Base-by-base conservation (phyloP, 2,797 vertebrate species). In the Anas georgica region DNA sequence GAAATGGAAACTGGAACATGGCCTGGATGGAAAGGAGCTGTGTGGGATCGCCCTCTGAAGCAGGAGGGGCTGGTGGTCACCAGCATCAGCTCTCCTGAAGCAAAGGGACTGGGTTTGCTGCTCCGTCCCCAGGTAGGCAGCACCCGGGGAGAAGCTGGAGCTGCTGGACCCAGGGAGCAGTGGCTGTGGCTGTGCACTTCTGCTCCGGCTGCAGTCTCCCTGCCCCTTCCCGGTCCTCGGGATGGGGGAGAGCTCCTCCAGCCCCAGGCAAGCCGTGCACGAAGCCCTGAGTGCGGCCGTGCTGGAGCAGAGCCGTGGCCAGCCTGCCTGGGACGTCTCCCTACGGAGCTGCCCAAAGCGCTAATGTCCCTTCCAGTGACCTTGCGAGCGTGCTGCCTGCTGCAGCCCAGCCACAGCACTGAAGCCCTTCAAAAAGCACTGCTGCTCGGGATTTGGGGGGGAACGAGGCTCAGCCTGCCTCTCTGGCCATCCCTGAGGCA, bases 331-430 rank as follows among this genome's bases (percentile, higher is more conserved):
- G 72, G 83, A 31, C 9, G 13, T 35, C 17, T 63, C 26, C 5
- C 77, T 1, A 7, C 45, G 1, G 52, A 45, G 94, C 93, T 92
- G 93, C 77, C 86, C 92, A 50, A 33, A 78, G 89, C 89, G 89
- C 95, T 66, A 59, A 86, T 92, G 95, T 96, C 94, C 94, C 95
- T 73, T 55, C 37, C 63, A 22, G 90, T 96, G 95, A 96, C 96
- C 95, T 96, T 96, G 96, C 17, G 83, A 1, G 58, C 8, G 70
- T 8, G 52, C 79, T 2, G 82, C 55, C 90, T 90, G 95, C 95
- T 91, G 96, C 96, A 95, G 96, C 64, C 91, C 1, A 11, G 2
- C 64, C 88, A n/a, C 80, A 14, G 85, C 77, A 22, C 39, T 9
- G 83, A 59, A 92, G 83, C 83, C 62, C 69, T 39, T 11, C 7